Evolutionary conservation across 2,113 vertebrate species (phyloP).

Genomic region (Morphnarchus princeps): DNA sequence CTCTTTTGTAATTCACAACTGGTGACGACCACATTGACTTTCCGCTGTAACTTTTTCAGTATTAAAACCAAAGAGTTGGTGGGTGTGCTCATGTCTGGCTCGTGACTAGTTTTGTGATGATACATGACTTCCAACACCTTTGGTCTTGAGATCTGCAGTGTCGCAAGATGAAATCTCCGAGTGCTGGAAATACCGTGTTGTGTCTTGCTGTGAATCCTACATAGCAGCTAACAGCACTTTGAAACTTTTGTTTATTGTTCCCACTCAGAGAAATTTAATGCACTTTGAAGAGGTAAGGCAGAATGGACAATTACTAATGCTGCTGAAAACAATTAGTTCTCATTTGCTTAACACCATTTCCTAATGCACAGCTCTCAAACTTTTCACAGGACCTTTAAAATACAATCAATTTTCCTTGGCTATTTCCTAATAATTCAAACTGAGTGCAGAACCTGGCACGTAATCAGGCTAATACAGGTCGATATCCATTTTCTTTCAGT

Average conservation of each 20-base stretch:
- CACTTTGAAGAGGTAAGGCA: constrained; percentile 32
- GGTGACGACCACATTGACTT: background rate
- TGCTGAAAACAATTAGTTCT: constrained; percentile 70
- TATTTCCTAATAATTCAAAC: constrained; percentile 71
- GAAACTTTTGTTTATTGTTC: constrained; percentile 58
- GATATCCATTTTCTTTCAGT: constrained; percentile 75
- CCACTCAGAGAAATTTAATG: constrained; percentile 55
- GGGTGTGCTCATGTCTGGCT: background rate
- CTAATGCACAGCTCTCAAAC: constrained; percentile 63
- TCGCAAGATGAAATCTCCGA: background rate
- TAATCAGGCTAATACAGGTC: constrained; percentile 70
- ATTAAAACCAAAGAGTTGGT: background rate
- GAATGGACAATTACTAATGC: constrained; percentile 40
- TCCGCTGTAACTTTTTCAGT: background rate
- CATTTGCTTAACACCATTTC: constrained; percentile 68
- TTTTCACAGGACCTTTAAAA: constrained; percentile 72
- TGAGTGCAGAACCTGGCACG: constrained; percentile 50
- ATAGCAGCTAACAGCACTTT: background rate
- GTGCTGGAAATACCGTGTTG: background rate
- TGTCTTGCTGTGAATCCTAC: background rate
- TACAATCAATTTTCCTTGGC: constrained; percentile 69
- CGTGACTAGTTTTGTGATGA: background rate
- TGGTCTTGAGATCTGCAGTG: background rate
- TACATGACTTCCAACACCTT: background rate
- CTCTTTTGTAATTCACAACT: background rate